Percentiles rank a stretch among this genome's conserved stretches.
Conservation (phyloP, 2,113 vertebrate genomes). For the Bettongia penicillata region DNA sequence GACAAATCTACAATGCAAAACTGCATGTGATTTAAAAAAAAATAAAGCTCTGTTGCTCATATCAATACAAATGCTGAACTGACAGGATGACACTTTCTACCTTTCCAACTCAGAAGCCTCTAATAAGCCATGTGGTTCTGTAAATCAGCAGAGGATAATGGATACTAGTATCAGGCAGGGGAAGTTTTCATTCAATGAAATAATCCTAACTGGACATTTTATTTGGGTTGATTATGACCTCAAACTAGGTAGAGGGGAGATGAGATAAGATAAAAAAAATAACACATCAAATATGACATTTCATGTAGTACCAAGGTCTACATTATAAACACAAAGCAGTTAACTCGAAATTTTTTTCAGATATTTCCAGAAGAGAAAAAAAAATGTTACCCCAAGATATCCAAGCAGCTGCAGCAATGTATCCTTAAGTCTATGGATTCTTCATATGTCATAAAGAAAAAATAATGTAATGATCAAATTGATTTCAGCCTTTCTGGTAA, state of each 20-base stretch:
- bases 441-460: background rate
- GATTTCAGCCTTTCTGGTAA: slow-evolving; percentile 2
- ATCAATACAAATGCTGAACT: background rate
- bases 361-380: background rate
- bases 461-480: background rate
- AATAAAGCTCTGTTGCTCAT: background rate
- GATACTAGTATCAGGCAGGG: background rate
- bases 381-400: background rate
- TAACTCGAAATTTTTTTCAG: background rate
- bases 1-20: background rate
- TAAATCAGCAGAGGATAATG: background rate
- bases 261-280: background rate
- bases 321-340: background rate
- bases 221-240: background rate
- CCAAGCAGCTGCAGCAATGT: background rate
- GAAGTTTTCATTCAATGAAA: slow-evolving; percentile 2
- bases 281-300: background rate
- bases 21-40: background rate
- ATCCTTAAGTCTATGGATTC: background rate
- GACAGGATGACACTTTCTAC: background rate
- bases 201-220: slow-evolving; percentile 44
- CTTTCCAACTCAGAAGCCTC: background rate
- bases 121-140: background rate
- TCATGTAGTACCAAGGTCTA: background rate
- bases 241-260: background rate